These are phyloP conservation scores for Rissa tridactyla DNA, from an alignment of 2,113 vertebrate species.

Conservation along the genomic window DNA sequence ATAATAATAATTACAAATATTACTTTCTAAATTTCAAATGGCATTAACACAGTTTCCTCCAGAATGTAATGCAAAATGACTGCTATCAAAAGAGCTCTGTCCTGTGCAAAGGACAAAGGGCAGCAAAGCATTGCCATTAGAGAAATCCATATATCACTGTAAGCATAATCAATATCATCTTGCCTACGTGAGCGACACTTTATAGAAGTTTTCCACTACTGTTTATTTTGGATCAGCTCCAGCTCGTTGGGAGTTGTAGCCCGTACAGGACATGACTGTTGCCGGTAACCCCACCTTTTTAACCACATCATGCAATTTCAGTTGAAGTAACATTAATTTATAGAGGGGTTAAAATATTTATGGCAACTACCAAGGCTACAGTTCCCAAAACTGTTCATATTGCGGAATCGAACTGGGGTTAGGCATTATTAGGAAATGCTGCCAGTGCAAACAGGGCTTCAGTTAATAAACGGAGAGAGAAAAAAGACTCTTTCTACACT, in stretches of 20 bases:
- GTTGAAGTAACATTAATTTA: background rate
- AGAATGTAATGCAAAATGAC: background rate
- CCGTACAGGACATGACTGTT: background rate
- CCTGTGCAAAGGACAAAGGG: background rate
- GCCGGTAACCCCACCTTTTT: conserved; percentile 12
- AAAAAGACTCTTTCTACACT: background rate
- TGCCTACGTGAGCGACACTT: background rate
- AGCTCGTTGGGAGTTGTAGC: background rate
- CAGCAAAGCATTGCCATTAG: background rate
- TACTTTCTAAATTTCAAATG: background rate
- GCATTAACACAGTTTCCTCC: background rate
- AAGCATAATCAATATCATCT: background rate
- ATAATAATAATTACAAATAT: background rate
- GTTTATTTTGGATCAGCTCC: conserved; percentile 22
- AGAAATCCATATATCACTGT: background rate
- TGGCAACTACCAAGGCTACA: background rate
- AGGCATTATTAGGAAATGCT: background rate
- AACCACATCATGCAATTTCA: background rate
- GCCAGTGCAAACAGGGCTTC: background rate
- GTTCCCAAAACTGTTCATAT: background rate
- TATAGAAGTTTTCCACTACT: background rate
- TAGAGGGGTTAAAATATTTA: background rate
- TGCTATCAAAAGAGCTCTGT: background rate
- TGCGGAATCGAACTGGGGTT: background rate
- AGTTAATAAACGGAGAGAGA: background rate